Percentiles rank a stretch among this genome's conserved stretches.
Evolutionary conservation across 2,797 vertebrate species (phyloP).

Genomic region (Stomatorhinus walkeri): DNA sequence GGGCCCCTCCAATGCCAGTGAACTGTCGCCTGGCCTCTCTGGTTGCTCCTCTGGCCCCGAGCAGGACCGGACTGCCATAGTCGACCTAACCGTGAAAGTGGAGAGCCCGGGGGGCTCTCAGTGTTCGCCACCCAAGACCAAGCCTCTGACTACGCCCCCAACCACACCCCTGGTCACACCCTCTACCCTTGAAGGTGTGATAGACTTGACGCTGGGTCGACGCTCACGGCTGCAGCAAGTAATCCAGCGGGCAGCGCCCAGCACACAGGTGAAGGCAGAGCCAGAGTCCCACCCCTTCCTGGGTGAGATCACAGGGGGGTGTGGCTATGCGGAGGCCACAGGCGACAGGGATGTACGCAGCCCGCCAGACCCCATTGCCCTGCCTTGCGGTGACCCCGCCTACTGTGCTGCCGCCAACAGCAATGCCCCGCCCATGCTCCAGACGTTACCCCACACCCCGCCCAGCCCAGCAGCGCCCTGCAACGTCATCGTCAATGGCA

Average conservation of each 20-base stretch:
- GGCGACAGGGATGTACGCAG: constrained; percentile 64
- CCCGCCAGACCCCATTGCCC: constrained; percentile 53
- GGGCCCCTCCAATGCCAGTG: constrained; percentile 64
- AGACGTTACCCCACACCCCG: constrained; percentile 59
- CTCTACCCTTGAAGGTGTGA: constrained; percentile 76
- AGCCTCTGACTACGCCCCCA: neutral
- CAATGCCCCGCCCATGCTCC: constrained; percentile 6
- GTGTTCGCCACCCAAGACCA: constrained; percentile 51
- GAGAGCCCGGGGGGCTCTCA: constrained; percentile 65
- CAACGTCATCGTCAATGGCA: constrained; percentile 94
- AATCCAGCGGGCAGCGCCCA: constrained; percentile 77
- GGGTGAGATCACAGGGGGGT: constrained; percentile 40
- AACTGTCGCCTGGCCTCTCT: constrained; percentile 70
- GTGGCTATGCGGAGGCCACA: constrained; percentile 52
- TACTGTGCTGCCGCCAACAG: constrained; percentile 54
- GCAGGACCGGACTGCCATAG: constrained; percentile 64
- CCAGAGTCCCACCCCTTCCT: constrained; percentile 68
- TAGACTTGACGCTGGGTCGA: constrained; percentile 87
- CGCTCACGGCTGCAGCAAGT: constrained; percentile 84
- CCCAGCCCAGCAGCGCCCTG: constrained; percentile 69
- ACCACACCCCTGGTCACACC: neutral
- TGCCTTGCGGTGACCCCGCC: constrained; percentile 62
- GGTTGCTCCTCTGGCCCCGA: constrained; percentile 65
- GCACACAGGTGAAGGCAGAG: constrained; percentile 81
- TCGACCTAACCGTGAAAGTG: constrained; percentile 82